Percentiles rank a stretch among this genome's conserved stretches.
Conservation (phyloP, 2,797 vertebrate species). For the Sebastes vulpes region DNA sequence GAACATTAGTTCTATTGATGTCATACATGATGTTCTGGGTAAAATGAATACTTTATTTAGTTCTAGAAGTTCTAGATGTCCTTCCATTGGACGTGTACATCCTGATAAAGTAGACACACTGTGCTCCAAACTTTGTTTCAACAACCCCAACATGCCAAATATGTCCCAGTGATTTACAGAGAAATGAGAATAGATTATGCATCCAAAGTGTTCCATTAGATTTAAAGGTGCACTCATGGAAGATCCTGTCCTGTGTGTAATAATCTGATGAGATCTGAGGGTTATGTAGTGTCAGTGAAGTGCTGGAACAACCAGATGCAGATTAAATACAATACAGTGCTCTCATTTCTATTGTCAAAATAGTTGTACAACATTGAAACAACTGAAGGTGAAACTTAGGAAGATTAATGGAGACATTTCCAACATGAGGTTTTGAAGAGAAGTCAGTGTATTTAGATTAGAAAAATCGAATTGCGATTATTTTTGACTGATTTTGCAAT, state of each 20-base stretch:
- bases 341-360: background rate
- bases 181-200: accelerated
- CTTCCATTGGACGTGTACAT: background rate
- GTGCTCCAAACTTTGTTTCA: background rate
- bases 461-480: background rate
- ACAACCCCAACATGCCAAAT: background rate
- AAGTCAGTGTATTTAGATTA: background rate
- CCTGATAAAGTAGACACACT: background rate
- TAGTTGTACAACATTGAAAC: background rate
- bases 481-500: background rate
- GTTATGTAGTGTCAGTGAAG: background rate
- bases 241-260: background rate
- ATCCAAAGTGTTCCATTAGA: background rate
- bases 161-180: background rate
- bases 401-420: background rate
- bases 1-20: accelerated
- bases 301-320: background rate
- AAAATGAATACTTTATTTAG: background rate
- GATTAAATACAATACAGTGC: background rate
- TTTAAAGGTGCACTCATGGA: background rate
- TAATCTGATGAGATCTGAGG: background rate
- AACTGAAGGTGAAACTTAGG: background rate
- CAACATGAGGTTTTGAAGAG: background rate
- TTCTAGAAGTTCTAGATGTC: conserved; percentile 20
- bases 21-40: too few relatives aligned